Conservation (phyloP, 2,888 invertebrate genomes). For the Harpagoxenus sublaevis region DNA sequence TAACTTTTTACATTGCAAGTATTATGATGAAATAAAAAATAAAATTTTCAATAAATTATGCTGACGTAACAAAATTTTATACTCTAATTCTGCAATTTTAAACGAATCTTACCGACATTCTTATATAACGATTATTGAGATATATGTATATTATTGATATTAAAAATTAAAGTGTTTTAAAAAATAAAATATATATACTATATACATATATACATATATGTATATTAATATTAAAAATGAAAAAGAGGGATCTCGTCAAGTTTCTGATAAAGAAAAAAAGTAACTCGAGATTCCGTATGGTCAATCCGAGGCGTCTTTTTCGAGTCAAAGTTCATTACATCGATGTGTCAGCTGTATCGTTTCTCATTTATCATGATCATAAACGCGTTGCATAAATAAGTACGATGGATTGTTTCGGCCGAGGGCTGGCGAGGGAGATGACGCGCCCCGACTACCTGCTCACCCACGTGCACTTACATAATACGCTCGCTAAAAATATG, state of each 20-base stretch:
- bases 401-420: neutral
- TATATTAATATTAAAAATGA: neutral
- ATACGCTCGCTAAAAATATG: constrained; percentile 33
- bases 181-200: no score
- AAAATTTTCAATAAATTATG: neutral
- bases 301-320: neutral
- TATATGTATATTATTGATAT: neutral
- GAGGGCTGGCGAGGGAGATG: neutral
- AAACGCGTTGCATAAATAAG: no score
- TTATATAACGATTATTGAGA: neutral
- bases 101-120: neutral
- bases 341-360: neutral
- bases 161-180: neutral
- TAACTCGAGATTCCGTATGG: neutral
- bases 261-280: neutral
- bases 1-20: neutral
- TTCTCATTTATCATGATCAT: neutral
- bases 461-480: constrained; percentile 32
- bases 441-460: neutral
- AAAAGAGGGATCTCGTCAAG: neutral
- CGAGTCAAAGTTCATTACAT: neutral
- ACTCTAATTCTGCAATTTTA: neutral
- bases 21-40: neutral
- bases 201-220: neutral
- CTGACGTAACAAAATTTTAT: neutral